A percentile compares a stretch with the other conserved stretches of the same genome.
phyloP scores from a whole-genome alignment of 2,888 invertebrate genomes.

The Brassicogethes aeneus region DNA sequence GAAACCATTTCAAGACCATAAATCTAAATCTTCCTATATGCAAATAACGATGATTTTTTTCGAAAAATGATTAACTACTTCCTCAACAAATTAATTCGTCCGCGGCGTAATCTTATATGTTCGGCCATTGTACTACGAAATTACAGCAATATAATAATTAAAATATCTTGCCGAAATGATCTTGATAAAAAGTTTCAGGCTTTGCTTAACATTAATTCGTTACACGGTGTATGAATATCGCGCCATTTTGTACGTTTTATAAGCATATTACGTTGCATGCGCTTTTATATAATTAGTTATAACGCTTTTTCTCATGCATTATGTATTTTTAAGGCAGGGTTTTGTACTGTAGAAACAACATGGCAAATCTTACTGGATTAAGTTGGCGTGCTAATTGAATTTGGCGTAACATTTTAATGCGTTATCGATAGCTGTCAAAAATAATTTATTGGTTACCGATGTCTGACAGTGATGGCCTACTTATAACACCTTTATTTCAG shows the following conservation, averaged over 20 bases:
- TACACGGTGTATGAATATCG: background rate
- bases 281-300: background rate
- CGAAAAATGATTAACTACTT: background rate
- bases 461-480: conserved; percentile 15
- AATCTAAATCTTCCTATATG: too few relatives aligned
- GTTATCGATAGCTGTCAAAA: conserved; percentile 17
- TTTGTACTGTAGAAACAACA: too few relatives aligned
- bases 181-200: background rate
- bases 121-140: background rate
- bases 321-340: background rate
- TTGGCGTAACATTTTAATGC: too few relatives aligned
- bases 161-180: background rate
- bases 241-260: background rate
- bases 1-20: too few relatives aligned
- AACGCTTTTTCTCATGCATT: background rate
- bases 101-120: background rate
- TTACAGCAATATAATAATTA: background rate
- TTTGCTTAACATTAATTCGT: background rate
- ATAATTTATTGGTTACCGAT: conserved; percentile 16
- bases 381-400: too few relatives aligned
- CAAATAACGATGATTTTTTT: background rate
- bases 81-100: background rate
- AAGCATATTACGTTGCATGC: background rate
- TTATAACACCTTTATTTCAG: conserved; percentile 12
- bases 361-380: too few relatives aligned